phyloP scores from a whole-genome alignment of 2,797 vertebrate species.

The Helicolenus hilgendorfi region DNA sequence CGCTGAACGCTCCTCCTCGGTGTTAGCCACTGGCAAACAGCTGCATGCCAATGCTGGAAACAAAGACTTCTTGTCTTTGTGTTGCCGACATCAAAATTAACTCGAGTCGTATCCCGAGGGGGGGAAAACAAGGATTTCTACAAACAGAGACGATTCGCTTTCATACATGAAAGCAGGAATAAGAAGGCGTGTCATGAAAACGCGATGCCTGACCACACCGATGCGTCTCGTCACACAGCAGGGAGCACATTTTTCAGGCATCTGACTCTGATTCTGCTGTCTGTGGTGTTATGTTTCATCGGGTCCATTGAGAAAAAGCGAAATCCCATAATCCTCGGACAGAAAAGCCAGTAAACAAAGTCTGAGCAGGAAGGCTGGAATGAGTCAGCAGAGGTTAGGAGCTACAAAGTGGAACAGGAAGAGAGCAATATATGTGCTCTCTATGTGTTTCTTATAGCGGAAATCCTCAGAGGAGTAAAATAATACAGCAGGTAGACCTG shows the following conservation, averaged over 20 bases:
- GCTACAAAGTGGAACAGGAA: neutral
- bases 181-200: slow-evolving; percentile 19
- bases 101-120: neutral
- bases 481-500: neutral
- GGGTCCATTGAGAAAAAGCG: slow-evolving; percentile 31
- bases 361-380: slow-evolving; percentile 21
- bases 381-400: slow-evolving; percentile 57
- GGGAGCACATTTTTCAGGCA: neutral
- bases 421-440: neutral
- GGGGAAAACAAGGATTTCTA: neutral
- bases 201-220: slow-evolving; percentile 6
- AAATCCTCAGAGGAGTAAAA: neutral
- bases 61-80: slow-evolving; percentile 48
- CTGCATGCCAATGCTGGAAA: slow-evolving; percentile 13
- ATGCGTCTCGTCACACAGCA: slow-evolving; percentile 18
- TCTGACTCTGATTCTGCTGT: neutral
- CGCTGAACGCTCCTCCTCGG: neutral
- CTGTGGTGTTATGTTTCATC: slow-evolving; percentile 22
- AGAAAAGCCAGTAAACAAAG: slow-evolving; percentile 57
- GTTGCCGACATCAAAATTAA: slow-evolving; percentile 17
- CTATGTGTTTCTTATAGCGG: neutral
- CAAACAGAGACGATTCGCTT: slow-evolving; percentile 11
- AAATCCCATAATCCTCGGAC: slow-evolving; percentile 70
- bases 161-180: slow-evolving; percentile 25
- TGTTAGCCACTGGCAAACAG: slow-evolving; percentile 24